Evolutionary conservation across 2,888 invertebrate genomes (phyloP), one percentile per base, ranked within the genome.

Genomic region (Podotricha telesiphe): DNA sequence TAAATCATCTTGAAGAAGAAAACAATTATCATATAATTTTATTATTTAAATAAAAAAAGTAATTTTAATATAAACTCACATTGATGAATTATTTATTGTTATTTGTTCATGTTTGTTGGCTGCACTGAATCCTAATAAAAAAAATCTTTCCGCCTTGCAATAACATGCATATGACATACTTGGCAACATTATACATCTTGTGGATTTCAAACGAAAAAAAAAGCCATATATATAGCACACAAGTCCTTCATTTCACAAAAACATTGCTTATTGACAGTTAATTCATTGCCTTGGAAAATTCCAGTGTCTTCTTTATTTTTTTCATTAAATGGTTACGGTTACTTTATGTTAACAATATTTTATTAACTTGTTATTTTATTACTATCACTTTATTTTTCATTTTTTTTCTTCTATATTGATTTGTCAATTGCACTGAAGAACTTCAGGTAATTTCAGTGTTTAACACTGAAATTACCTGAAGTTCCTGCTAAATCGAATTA

Each of bases 181-280:
- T 66, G 45, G 56, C 56, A 58, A 68, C 45, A 63, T 22, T 42
- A 15, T 40, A 20, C 17, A 22, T 20, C 22, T 17, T 50, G 11
- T 50, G 50, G 50, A 15, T 50, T 50, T 50, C 0, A 10, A 56
- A 20, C 42, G 62, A 55, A 47, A 40, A 10, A 40, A 20, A 17
- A n/a, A 2, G n/a, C 20, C 15, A 17, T 50, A 65, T 62, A 51
- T 67, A 37, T 58, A 20, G 56, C 65, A 67, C 53, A 67, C 22
- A 56, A 56, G 48, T 51, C 17, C 42, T 7, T 45, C 58, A 62
- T 66, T 45, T 64, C 72, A 72, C 61, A 34, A 59, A 28, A 64
- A 61, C 64, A 70, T 70, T 56, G 72, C 73, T 75, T 75, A 70
- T 68, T 72, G 69, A 73, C 68, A 47, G 68, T 72, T 70, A 69